Conservation (phyloP, 1,140 invertebrate genomes). For the Neuroterus valhalla region DNA sequence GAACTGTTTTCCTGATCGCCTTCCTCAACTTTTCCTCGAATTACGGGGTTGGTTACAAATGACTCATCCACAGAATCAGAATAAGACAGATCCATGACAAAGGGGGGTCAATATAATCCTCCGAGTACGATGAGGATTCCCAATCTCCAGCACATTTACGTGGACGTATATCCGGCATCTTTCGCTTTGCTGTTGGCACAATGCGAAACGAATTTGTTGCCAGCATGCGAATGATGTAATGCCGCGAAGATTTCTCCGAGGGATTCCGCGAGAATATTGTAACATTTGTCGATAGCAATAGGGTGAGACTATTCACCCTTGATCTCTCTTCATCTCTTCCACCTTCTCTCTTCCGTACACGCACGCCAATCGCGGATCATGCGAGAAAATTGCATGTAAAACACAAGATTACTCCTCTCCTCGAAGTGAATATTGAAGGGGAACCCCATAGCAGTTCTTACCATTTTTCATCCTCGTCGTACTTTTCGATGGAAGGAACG, state of each 20-base stretch:
- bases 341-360: constrained; percentile 44
- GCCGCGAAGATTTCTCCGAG: constrained; percentile 60
- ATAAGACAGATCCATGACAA: constrained; percentile 9
- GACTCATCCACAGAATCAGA: no score
- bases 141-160: constrained; percentile 54
- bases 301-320: constrained; percentile 37
- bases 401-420: constrained; percentile 43
- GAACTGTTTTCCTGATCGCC: no score
- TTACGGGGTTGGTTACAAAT: no score
- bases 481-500: neutral
- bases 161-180: constrained; percentile 61
- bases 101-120: constrained; percentile 51
- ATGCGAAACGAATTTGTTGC: constrained; percentile 69
- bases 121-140: constrained; percentile 49
- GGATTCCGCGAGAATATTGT: constrained; percentile 50
- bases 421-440: constrained; percentile 33
- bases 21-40: no score
- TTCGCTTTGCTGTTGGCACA: constrained; percentile 58
- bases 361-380: constrained; percentile 51
- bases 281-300: constrained; percentile 54
- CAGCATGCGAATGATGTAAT: constrained; percentile 54
- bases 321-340: constrained; percentile 51
- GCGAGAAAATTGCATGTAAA: constrained; percentile 52
- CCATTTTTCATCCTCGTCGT: neutral
- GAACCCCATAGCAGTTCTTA: neutral